phyloP scores from a whole-genome alignment of 2,113 vertebrate genomes.

The Phoenicopterus ruber region DNA sequence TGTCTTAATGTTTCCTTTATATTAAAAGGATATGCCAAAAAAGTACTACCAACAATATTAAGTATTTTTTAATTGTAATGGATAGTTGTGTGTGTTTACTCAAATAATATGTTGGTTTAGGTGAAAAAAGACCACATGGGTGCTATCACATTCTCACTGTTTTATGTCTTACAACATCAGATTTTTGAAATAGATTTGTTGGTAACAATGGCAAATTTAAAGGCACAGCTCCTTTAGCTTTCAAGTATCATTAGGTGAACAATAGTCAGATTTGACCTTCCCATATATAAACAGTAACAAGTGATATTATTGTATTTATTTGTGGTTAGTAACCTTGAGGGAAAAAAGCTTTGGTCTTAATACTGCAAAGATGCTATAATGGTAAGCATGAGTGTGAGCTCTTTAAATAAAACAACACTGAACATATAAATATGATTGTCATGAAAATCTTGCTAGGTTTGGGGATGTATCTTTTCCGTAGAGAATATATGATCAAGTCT shows the following conservation, averaged over 20 bases:
- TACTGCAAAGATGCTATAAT: neutral
- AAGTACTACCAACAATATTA: neutral
- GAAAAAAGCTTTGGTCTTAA: neutral
- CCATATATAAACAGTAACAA: neutral
- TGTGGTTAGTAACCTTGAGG: neutral
- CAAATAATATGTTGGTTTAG: neutral
- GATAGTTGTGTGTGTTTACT: neutral
- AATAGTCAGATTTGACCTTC: neutral
- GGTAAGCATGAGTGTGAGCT: neutral
- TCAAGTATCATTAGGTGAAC: neutral
- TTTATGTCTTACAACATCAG: neutral
- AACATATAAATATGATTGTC: neutral
- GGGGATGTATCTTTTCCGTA: neutral
- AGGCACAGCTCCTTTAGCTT: neutral
- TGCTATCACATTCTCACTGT: neutral
- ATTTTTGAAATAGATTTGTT: neutral
- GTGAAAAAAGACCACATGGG: rapidly evolving
- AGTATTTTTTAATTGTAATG: neutral
- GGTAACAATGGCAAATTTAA: neutral
- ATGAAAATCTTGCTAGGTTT: neutral
- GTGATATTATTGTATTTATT: neutral
- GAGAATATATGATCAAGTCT: neutral
- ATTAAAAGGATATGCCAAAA: neutral
- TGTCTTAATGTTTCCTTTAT: neutral
- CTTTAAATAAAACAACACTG: neutral